Evolutionary conservation across 2,113 vertebrate genomes (phyloP).

Genomic region (Seriola rivoliana): DNA sequence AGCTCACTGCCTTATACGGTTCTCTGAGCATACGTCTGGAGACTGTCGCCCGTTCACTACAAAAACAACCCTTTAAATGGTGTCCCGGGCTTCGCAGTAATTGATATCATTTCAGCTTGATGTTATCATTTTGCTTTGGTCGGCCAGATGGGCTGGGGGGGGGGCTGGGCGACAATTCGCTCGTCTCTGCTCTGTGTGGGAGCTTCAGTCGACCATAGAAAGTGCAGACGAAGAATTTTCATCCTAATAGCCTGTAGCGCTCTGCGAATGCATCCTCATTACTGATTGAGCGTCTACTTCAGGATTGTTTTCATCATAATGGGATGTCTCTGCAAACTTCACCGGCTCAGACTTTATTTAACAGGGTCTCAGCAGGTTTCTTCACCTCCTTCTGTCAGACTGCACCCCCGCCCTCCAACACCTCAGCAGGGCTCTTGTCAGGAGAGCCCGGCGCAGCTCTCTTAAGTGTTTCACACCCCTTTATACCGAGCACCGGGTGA

Average conservation of each 20-base stretch:
- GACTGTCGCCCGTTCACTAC: slow-evolving; percentile 9
- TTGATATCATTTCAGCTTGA: slow-evolving; percentile 45
- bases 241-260: slow-evolving; percentile 27
- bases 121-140: slow-evolving; percentile 40
- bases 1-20: slow-evolving; percentile 24
- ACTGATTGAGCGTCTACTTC: slow-evolving; percentile 8
- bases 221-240: slow-evolving; percentile 13
- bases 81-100: slow-evolving; percentile 11
- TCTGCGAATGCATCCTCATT: slow-evolving; percentile 30
- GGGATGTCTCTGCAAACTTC: slow-evolving; percentile 4
- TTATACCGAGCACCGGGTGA: slow-evolving; percentile 1
- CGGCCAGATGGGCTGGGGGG: slow-evolving; percentile 45
- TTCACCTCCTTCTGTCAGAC: slow-evolving; percentile 43
- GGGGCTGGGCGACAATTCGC: background rate
- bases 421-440: slow-evolving; percentile 32
- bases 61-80: slow-evolving; percentile 42
- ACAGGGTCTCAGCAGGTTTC: slow-evolving; percentile 37
- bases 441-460: slow-evolving; percentile 17
- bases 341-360: slow-evolving; percentile 47
- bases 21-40: slow-evolving; percentile 10
- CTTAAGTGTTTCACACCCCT: slow-evolving; percentile 26
- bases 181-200: slow-evolving; percentile 15
- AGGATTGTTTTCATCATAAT: slow-evolving; percentile 22
- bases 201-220: slow-evolving; percentile 27
- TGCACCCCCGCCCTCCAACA: background rate